Evolutionary conservation across 2,888 invertebrate genomes (phyloP).

Genomic region (Microplitis deprimator): DNA sequence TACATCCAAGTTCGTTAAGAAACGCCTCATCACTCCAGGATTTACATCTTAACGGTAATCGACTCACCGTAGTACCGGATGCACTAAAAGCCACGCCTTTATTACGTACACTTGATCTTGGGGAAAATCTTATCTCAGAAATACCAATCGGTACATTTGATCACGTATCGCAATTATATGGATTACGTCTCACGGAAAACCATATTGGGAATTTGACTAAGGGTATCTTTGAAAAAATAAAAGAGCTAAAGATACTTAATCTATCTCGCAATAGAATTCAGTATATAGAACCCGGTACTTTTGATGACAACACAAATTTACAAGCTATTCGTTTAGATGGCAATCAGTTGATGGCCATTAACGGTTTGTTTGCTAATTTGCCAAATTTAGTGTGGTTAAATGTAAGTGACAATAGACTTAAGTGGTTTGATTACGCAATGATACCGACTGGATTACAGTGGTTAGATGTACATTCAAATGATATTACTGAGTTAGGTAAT

Average conservation of each 20-base stretch:
- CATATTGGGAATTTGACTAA: slow-evolving; percentile 85
- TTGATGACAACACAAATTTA: slow-evolving; percentile 83
- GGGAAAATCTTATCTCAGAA: slow-evolving; percentile 86
- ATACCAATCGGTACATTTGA: slow-evolving; percentile 86
- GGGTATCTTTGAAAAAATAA: slow-evolving; percentile 85
- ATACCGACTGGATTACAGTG: slow-evolving; percentile 88
- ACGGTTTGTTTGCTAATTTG: slow-evolving; percentile 84
- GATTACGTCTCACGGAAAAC: slow-evolving; percentile 88
- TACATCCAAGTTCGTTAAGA: slow-evolving; percentile 82
- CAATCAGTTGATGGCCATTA: slow-evolving; percentile 85
- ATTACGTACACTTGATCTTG: slow-evolving; percentile 86
- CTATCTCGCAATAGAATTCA: slow-evolving; percentile 87
- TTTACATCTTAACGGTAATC: slow-evolving; percentile 87
- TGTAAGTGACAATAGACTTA: slow-evolving; percentile 87
- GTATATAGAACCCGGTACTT: slow-evolving; percentile 83
- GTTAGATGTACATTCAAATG: slow-evolving; percentile 88
- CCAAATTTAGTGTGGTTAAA: slow-evolving; percentile 89
- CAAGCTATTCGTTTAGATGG: slow-evolving; percentile 87
- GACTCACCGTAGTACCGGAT: slow-evolving; percentile 82
- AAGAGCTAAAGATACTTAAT: slow-evolving; percentile 85
- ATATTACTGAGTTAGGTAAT: slow-evolving; percentile 87
- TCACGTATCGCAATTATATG: slow-evolving; percentile 85
- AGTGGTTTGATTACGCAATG: slow-evolving; percentile 88
- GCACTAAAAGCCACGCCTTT: slow-evolving; percentile 83
- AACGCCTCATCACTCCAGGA: slow-evolving; percentile 87